A percentile compares a stretch with the other conserved stretches of the same genome.
These are phyloP conservation scores for Hylia prasina DNA, from an alignment of 2,113 vertebrate species.

Conservation along the genomic window DNA sequence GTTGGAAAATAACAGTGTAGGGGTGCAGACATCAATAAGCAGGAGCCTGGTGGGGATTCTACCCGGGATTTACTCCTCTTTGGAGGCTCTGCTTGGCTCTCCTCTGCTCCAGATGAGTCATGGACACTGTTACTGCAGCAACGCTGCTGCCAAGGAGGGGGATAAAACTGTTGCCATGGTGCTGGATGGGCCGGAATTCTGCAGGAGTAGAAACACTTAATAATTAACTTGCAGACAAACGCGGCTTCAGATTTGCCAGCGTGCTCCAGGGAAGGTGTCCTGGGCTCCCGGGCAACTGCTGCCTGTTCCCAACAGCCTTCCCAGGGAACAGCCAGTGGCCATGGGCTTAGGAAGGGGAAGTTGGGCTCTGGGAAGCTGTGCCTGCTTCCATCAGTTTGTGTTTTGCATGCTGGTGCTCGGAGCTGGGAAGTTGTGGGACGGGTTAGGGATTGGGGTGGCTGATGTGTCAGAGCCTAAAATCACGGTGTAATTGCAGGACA, in stretches of 20 bases:
- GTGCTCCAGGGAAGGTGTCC: slow-evolving; percentile 22
- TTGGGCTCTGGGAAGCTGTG: neutral
- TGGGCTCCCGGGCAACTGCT: neutral
- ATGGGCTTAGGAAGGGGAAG: neutral
- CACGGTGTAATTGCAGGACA: neutral
- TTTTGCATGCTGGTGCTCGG: neutral
- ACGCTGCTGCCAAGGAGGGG: slow-evolving; percentile 55
- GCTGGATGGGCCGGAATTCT: slow-evolving; percentile 60
- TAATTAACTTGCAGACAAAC: slow-evolving; percentile 62
- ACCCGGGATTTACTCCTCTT: neutral
- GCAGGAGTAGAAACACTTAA: slow-evolving; percentile 56
- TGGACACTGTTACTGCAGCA: slow-evolving; percentile 64
- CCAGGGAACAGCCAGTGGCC: neutral
- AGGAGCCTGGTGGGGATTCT: slow-evolving; percentile 2
- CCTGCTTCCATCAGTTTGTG: neutral
- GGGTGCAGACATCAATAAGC: neutral
- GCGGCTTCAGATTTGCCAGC: neutral
- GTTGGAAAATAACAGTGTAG: neutral
- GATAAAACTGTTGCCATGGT: slow-evolving; percentile 67
- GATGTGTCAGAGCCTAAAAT: neutral
- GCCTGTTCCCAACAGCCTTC: neutral
- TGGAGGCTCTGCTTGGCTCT: neutral
- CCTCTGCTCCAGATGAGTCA: slow-evolving; percentile 46
- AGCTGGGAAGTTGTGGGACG: neutral
- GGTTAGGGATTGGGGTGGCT: neutral